phyloP scores from a whole-genome alignment of 2,888 invertebrate genomes.

The Aethes cnicana region DNA sequence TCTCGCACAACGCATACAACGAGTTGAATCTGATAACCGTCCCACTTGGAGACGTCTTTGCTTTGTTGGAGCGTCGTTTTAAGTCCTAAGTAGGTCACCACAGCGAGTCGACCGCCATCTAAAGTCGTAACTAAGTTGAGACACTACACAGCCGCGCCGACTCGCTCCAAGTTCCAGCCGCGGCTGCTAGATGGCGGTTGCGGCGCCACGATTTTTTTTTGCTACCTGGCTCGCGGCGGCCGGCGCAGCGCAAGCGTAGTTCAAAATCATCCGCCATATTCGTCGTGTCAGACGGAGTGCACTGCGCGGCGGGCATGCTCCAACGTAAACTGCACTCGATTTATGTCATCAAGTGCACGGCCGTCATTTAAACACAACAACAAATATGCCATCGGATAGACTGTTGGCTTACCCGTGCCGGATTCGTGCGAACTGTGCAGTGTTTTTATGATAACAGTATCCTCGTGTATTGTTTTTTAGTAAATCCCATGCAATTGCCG shows the following conservation, averaged over 20 bases:
- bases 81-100: background rate
- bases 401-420: slow-evolving; percentile 63
- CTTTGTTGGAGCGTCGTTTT: background rate
- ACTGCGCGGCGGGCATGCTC: slow-evolving; percentile 78
- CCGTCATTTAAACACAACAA: slow-evolving; percentile 60
- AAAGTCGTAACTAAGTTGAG: slow-evolving; percentile 18
- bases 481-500: slow-evolving; percentile 63
- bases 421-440: slow-evolving; percentile 78
- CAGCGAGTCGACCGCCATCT: slow-evolving; percentile 15
- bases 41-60: no score
- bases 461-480: slow-evolving; percentile 72
- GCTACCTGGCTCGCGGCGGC: slow-evolving; percentile 50
- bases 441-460: slow-evolving; percentile 81
- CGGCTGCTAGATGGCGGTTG: slow-evolving; percentile 25
- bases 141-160: slow-evolving; percentile 6
- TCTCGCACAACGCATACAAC: no score
- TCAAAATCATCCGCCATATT: slow-evolving; percentile 81
- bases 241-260: slow-evolving; percentile 76
- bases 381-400: slow-evolving; percentile 70
- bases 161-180: slow-evolving; percentile 28
- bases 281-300: slow-evolving; percentile 80
- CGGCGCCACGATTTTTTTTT: slow-evolving; percentile 58
- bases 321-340: slow-evolving; percentile 73
- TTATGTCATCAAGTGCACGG: slow-evolving; percentile 62
- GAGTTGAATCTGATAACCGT: no score